Conservation (phyloP, 1,140 invertebrate species). For the Calephelis virginiensis region DNA sequence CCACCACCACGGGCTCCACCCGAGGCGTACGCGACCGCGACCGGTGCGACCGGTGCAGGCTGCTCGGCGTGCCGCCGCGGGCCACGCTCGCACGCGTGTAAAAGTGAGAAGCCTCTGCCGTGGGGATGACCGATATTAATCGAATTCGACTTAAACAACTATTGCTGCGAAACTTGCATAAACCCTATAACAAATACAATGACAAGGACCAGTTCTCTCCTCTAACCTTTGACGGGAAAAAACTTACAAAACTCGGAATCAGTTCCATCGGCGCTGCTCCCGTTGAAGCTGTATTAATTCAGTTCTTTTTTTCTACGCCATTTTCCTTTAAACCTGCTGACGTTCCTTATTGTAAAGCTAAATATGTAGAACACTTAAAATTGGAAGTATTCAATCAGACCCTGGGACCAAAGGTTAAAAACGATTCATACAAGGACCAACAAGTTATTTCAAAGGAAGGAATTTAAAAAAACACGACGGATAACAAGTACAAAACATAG, state of each 20-base stretch:
- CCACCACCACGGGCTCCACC: constrained; percentile 32
- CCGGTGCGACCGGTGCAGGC: constrained; percentile 48
- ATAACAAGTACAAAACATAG: neutral
- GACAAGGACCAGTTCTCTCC: no score
- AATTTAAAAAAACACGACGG: neutral
- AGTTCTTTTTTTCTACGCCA: no score
- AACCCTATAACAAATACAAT: neutral
- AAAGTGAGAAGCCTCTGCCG: constrained; percentile 69
- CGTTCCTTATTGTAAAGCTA: no score
- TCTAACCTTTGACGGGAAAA: no score
- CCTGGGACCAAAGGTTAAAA: constrained; percentile 1
- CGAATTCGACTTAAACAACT: neutral
- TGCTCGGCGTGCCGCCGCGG: constrained; percentile 59
- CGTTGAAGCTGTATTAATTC: no score
- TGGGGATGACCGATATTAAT: constrained; percentile 18
- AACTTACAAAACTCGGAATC: no score
- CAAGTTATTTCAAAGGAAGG: neutral
- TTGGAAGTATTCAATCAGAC: neutral
- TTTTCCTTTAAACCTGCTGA: no score
- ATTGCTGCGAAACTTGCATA: neutral
- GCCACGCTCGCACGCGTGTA: constrained; percentile 70
- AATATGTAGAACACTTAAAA: neutral
- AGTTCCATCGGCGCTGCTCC: no score
- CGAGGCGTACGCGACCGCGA: constrained; percentile 47
- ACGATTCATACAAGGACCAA: neutral